Conservation (phyloP, 2,888 invertebrate genomes). For the Acleris holmiana region DNA sequence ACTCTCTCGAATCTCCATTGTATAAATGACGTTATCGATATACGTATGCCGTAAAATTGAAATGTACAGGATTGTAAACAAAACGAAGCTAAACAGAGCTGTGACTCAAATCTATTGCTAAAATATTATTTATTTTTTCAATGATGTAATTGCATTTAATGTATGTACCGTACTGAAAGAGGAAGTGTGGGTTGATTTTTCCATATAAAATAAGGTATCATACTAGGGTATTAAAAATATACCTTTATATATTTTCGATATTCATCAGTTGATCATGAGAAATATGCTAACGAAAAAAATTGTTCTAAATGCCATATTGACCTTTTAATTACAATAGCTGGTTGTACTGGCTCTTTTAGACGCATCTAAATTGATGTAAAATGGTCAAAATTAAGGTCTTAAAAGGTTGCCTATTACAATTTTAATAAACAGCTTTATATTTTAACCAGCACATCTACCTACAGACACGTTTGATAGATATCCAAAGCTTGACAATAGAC, state of each 20-base stretch:
- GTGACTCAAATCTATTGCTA: slow-evolving; percentile 60
- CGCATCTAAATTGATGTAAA: background rate
- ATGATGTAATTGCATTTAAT: slow-evolving; percentile 66
- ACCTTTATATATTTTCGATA: too few relatives aligned
- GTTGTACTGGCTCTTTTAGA: background rate
- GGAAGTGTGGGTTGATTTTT: slow-evolving; percentile 55
- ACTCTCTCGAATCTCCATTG: background rate
- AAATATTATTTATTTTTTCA: slow-evolving; percentile 76
- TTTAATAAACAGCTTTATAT: background rate
- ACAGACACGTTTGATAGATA: background rate
- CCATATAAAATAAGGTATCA: too few relatives aligned
- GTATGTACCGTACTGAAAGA: slow-evolving; percentile 61
- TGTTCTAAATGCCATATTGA: background rate
- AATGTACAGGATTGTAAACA: background rate
- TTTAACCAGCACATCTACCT: background rate
- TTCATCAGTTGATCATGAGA: too few relatives aligned
- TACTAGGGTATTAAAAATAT: too few relatives aligned
- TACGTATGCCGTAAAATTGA: background rate
- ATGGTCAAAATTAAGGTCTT: too few relatives aligned
- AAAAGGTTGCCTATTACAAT: background rate
- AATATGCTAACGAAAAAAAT: too few relatives aligned
- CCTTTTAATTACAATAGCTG: background rate
- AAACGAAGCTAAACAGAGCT: slow-evolving; percentile 64
- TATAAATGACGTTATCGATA: slow-evolving; percentile 43
- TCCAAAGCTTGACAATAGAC: slow-evolving; percentile 9